Conservation (phyloP, 2,888 invertebrate species). For the Conomelus anceps region DNA sequence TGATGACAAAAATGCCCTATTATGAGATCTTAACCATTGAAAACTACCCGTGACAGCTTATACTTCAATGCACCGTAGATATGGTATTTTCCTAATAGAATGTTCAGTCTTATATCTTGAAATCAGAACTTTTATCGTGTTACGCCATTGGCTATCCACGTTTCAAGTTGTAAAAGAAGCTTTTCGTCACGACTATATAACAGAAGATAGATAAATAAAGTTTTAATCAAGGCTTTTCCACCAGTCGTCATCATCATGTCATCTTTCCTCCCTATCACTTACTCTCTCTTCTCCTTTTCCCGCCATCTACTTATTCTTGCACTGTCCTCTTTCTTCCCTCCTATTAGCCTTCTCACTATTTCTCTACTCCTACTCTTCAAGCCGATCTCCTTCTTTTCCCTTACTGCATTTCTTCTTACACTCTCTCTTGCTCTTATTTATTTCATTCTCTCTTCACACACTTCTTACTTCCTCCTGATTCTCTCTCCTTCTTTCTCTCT, state of each 20-base stretch:
- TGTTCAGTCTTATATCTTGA: not conserved
- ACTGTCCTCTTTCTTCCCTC: not conserved
- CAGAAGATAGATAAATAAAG: not conserved
- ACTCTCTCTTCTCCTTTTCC: not conserved
- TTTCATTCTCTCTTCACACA: too few species aligned
- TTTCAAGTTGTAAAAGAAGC: not conserved
- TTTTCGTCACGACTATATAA: not conserved
- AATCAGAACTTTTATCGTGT: not conserved
- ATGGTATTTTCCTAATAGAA: not conserved
- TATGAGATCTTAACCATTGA: not conserved
- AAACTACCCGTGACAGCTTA: not conserved
- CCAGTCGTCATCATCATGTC: not conserved
- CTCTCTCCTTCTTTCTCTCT: not conserved
- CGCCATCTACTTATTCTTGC: not conserved
- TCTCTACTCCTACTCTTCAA: too few species aligned
- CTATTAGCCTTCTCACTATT: too few species aligned
- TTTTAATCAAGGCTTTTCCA: not conserved
- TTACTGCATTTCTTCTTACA: too few species aligned
- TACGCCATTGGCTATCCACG: not conserved
- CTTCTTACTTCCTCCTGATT: too few species aligned
- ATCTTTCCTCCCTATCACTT: not conserved
- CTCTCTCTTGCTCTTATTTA: not conserved
- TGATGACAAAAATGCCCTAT: too few species aligned
- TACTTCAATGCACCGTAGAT: not conserved
- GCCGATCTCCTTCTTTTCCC: too few species aligned